phyloP scores from a whole-genome alignment of 2,888 invertebrate species.

The Apodemia duryi region DNA sequence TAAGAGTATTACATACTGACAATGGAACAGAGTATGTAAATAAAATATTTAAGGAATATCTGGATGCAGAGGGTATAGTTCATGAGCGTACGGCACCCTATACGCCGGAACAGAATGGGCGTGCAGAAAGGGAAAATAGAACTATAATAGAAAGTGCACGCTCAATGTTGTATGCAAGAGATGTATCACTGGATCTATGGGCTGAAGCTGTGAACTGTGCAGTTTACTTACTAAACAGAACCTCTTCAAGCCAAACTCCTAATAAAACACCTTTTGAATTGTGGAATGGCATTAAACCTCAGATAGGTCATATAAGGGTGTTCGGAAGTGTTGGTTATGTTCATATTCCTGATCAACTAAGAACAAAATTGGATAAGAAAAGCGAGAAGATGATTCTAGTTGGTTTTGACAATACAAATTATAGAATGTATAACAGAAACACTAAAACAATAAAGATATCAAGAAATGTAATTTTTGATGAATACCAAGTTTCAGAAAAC shows the following conservation, averaged over 20 bases:
- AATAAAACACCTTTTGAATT: conserved; percentile 34
- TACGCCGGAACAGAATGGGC: conserved; percentile 40
- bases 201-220: no score
- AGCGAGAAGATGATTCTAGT: no score
- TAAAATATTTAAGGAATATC: conserved; percentile 29
- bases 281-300: no score
- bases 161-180: conserved; percentile 36
- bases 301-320: no score
- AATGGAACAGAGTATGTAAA: conserved; percentile 34
- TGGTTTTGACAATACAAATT: conserved; percentile 10
- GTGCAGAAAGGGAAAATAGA: conserved; percentile 39
- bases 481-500: conserved; percentile 26
- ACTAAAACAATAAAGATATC: conserved; percentile 11
- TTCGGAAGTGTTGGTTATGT: no score
- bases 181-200: conserved; percentile 16
- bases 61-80: conserved; percentile 32
- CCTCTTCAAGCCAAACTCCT: conserved; percentile 30
- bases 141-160: conserved; percentile 38
- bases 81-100: conserved; percentile 39
- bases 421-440: conserved; percentile 9
- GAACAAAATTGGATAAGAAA: no score
- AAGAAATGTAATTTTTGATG: conserved; percentile 36
- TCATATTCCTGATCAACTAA: no score
- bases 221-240: no score
- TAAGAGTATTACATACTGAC: conserved; percentile 33